Conservation (phyloP, 2,113 vertebrate genomes). For the human region GRCh38 chr12:90839001-90839500, state of each 20-base stretch:
- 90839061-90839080: not conserved
- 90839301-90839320: not conserved
- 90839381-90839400: not conserved
- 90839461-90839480: not conserved
- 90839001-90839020: not conserved
- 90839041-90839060: not conserved
- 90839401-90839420: slow-evolving; percentile 12
- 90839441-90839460: slow-evolving; percentile 18
- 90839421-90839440: not conserved
- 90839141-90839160: not conserved
- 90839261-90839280: not conserved
- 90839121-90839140: not conserved
- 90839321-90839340: not conserved
- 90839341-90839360: not conserved
- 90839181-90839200: not conserved
- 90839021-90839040: not conserved
- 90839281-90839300: not conserved
- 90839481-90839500: not conserved
- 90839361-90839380: not conserved
- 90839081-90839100: not conserved
- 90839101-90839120: not conserved
- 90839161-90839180: not conserved
- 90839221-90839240: not conserved
- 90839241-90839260: not conserved
- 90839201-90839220: not conserved